These are phyloP conservation scores for Frieseomelitta varia DNA, from an alignment of 1,140 invertebrate species.

Conservation along the genomic window DNA sequence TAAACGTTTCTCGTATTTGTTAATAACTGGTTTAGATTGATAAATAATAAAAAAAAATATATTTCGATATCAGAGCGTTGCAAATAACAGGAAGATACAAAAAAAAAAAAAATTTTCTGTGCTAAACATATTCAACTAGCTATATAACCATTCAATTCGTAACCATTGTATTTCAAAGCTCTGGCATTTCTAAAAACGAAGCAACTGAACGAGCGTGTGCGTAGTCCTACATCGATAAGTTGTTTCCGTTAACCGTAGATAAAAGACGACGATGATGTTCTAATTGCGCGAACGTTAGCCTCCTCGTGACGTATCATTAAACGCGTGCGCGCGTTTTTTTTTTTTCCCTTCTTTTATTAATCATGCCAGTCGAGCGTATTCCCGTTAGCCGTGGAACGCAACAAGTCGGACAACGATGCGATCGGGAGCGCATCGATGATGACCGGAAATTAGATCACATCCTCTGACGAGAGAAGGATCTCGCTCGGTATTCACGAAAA, in stretches of 20 bases:
- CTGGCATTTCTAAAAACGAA: neutral
- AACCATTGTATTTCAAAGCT: too few relatives aligned
- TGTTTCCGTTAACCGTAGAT: neutral
- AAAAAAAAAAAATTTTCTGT: too few relatives aligned
- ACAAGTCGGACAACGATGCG: neutral
- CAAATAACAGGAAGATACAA: too few relatives aligned
- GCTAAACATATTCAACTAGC: too few relatives aligned
- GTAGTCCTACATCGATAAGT: neutral
- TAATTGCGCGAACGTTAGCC: slow-evolving; percentile 1
- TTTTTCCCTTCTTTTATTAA: too few relatives aligned
- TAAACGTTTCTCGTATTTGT: too few relatives aligned
- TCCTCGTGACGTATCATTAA: slow-evolving; percentile 5
- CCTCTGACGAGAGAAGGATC: slow-evolving; percentile 36
- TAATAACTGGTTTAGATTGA: too few relatives aligned
- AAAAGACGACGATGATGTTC: slow-evolving; percentile 14
- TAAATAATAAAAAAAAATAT: too few relatives aligned
- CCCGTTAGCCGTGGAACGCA: slow-evolving; percentile 15
- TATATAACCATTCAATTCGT: too few relatives aligned
- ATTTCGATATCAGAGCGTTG: too few relatives aligned
- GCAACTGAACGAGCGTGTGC: neutral
- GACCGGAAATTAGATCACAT: slow-evolving; percentile 59
- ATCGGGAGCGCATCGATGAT: slow-evolving; percentile 28
- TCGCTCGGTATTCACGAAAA: slow-evolving; percentile 2
- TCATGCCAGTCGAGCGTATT: slow-evolving; percentile 18
- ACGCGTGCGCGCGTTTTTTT: neutral